These are phyloP conservation scores for Phaenicophaeus curvirostris DNA, from an alignment of 2,797 vertebrate genomes.

Conservation along the genomic window DNA sequence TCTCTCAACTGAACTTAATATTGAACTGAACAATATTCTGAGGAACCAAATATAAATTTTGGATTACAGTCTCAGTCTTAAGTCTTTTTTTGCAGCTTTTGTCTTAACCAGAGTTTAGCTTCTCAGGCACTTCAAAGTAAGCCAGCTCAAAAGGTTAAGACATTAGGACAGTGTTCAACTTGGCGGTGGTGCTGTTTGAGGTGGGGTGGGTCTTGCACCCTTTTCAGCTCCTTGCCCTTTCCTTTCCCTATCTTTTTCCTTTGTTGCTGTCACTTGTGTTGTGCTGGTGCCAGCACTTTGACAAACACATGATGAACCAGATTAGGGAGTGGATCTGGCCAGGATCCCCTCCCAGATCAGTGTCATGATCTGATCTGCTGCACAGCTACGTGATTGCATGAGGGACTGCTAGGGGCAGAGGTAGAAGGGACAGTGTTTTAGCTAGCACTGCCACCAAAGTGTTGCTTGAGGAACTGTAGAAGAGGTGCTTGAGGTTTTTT, in stretches of 20 bases:
- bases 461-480: neutral
- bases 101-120: neutral
- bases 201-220: neutral
- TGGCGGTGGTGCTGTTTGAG: neutral
- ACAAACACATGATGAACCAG: neutral
- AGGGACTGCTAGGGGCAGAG: neutral
- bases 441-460: neutral
- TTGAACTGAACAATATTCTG: neutral
- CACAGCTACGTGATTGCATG: neutral
- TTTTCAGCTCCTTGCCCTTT: neutral
- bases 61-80: neutral
- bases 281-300: neutral
- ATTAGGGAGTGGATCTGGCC: neutral
- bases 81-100: neutral
- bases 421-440: neutral
- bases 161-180: neutral
- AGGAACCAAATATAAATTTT: neutral
- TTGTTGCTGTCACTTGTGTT: neutral
- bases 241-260: neutral
- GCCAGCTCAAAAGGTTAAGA: neutral
- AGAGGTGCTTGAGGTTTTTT: neutral
- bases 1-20: neutral
- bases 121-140: neutral
- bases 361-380: neutral
- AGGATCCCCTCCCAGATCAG: neutral